Conservation (phyloP, 2,113 vertebrate species). For the Zosterops hypoxanthus region DNA sequence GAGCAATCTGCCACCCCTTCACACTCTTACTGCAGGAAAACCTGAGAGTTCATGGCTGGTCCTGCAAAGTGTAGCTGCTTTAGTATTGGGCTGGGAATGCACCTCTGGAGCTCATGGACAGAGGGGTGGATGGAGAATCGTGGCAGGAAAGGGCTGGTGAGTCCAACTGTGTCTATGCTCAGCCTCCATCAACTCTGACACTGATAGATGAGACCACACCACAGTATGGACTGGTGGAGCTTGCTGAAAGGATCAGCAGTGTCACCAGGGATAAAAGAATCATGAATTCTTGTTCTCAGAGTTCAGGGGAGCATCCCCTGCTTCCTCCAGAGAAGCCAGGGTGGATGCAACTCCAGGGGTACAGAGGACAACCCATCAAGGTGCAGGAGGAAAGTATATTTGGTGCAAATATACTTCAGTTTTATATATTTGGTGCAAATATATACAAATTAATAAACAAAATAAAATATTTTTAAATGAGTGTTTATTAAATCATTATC, state of each 20-base stretch:
- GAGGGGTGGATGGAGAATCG: neutral
- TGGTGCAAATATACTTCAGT: neutral
- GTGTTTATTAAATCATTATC: neutral
- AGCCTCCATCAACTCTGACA: neutral
- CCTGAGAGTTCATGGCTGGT: neutral
- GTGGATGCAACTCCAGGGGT: neutral
- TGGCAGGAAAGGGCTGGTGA: neutral
- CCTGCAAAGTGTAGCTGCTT: neutral
- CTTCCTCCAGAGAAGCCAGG: neutral
- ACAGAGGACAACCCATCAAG: neutral
- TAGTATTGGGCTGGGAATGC: neutral
- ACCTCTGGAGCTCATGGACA: neutral
- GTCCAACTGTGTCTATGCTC: neutral
- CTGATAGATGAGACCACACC: neutral
- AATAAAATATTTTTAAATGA: neutral
- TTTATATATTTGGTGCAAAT: neutral
- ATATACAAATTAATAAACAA: neutral
- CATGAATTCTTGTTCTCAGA: neutral
- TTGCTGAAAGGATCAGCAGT: neutral
- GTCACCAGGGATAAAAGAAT: neutral
- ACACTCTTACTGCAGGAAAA: neutral
- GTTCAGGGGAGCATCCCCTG: neutral
- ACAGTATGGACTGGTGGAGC: accelerated
- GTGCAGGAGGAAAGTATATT: neutral
- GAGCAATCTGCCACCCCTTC: neutral